These are phyloP conservation scores for Crepidodera aurea DNA, from an alignment of 2,888 invertebrate species.

Conservation along the genomic window DNA sequence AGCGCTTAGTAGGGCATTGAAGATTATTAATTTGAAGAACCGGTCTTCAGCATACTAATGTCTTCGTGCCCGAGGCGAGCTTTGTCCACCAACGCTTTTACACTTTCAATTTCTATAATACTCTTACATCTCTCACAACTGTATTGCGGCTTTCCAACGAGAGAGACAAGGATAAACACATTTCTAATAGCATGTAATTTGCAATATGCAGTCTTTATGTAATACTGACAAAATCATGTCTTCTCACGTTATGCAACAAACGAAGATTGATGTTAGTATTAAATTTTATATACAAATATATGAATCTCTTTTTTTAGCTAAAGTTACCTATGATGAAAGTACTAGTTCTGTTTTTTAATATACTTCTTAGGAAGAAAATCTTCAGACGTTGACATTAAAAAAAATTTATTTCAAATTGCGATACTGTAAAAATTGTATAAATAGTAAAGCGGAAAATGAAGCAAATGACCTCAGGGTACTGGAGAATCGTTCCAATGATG, in stretches of 20 bases:
- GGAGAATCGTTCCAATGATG: no score
- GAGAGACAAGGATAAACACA: constrained; percentile 32
- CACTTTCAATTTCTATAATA: constrained; percentile 47
- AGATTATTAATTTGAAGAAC: constrained; percentile 50
- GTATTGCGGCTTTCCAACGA: constrained; percentile 21
- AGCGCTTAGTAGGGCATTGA: constrained; percentile 36
- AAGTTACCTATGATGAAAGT: no score
- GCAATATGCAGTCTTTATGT: constrained; percentile 40
- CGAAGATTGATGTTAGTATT: constrained; percentile 37
- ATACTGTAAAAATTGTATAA: no score
- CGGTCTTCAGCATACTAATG: constrained; percentile 42
- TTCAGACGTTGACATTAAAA: no score
- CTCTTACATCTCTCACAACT: constrained; percentile 27
- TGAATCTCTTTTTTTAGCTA: constrained; percentile 1
- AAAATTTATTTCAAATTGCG: no score
- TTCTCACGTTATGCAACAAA: constrained; percentile 35
- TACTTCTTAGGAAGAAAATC: no score
- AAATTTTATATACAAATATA: constrained; percentile 19
- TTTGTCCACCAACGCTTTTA: constrained; percentile 45
- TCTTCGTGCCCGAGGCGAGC: constrained; percentile 37
- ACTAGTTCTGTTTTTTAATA: no score
- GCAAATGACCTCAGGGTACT: no score
- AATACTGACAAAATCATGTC: constrained; percentile 40
- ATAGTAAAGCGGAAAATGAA: no score
- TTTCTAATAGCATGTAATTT: constrained; percentile 36